Conservation (phyloP, 2,797 vertebrate species). For the Xyrichtys novacula region DNA sequence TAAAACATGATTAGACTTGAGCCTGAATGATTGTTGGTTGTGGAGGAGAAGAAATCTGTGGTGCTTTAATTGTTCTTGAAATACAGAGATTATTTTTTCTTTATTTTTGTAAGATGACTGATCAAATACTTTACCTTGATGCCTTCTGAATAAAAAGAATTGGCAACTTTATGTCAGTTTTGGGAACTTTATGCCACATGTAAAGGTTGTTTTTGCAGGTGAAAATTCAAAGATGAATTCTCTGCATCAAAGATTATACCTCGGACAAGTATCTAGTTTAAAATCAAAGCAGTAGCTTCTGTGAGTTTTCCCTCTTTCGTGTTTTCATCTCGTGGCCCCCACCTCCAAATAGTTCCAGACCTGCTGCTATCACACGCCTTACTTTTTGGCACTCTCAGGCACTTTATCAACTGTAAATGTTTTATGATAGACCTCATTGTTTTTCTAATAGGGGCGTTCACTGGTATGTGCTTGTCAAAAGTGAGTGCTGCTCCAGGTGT, state of each 20-base stretch:
- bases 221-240: not conserved
- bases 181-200: constrained; percentile 2
- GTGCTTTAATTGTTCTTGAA: constrained; percentile 12
- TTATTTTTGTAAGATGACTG: constrained; percentile 59
- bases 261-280: constrained; percentile 25
- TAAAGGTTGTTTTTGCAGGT: not conserved
- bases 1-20: constrained; percentile 30
- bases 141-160: constrained; percentile 4
- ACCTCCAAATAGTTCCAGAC: constrained; percentile 58
- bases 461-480: constrained; percentile 70
- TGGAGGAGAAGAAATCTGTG: not conserved
- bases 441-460: constrained; percentile 74
- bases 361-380: constrained; percentile 53
- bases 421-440: constrained; percentile 80
- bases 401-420: constrained; percentile 79
- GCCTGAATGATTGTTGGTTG: constrained; percentile 2
- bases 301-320: constrained; percentile 2
- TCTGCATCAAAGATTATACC: not conserved
- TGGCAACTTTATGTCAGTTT: constrained; percentile 26
- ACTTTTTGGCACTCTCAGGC: constrained; percentile 64
- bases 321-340: constrained; percentile 13
- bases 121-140: not conserved
- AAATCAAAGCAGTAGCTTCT: constrained; percentile 21
- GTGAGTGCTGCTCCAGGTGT: constrained; percentile 75
- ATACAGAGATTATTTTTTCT: constrained; percentile 1